These are phyloP conservation scores for Pipistrellus pygmaeus DNA, from an alignment of 2,797 vertebrate species.

Conservation along the genomic window DNA sequence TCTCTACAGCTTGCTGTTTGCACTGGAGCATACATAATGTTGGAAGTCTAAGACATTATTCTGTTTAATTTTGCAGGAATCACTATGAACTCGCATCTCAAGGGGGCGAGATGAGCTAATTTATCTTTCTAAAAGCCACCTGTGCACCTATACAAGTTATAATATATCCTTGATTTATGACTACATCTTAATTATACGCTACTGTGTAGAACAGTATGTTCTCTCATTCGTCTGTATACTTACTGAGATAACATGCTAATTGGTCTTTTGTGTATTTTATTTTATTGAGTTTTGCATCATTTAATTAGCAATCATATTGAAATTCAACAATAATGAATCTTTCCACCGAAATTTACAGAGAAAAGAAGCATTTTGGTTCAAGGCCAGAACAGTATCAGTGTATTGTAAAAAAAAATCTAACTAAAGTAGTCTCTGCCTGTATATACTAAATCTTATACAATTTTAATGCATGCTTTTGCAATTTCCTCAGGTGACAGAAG, in stretches of 20 bases:
- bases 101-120: constrained; percentile 75
- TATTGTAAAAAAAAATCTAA: neutral
- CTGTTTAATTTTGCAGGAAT: constrained; percentile 61
- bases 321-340: constrained; percentile 80
- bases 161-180: constrained; percentile 84
- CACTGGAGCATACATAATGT: neutral
- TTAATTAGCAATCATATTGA: constrained; percentile 83
- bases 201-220: constrained; percentile 79
- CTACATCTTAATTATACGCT: constrained; percentile 80
- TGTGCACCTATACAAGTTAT: constrained; percentile 81
- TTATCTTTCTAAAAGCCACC: constrained; percentile 81
- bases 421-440: neutral
- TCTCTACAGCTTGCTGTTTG: neutral
- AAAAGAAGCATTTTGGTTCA: constrained; percentile 55
- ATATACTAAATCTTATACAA: constrained; percentile 40
- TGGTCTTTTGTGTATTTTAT: constrained; percentile 84
- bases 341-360: constrained; percentile 73
- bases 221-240: constrained; percentile 75
- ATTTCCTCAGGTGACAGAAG: constrained; percentile 52
- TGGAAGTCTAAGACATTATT: neutral
- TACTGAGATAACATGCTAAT: constrained; percentile 83
- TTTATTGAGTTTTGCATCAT: constrained; percentile 83
- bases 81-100: constrained; percentile 61
- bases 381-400: constrained; percentile 1
- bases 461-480: constrained; percentile 39